Percentiles rank a stretch among this genome's conserved stretches.
phyloP scores from a whole-genome alignment of 2,888 invertebrate genomes.

The Hirtodrosophila alboralis region DNA sequence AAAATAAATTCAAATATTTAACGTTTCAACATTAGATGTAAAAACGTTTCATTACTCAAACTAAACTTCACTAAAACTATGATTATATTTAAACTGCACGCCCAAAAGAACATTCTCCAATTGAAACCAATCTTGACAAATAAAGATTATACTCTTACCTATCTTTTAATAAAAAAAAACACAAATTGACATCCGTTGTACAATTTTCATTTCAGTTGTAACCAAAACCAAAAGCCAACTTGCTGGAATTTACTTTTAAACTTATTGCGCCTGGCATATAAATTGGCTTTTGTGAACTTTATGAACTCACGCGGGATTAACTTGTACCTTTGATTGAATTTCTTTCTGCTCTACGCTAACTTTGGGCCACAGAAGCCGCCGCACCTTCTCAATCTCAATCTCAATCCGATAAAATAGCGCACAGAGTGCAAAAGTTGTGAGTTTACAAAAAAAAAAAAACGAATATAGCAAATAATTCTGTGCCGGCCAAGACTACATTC shows the following conservation, averaged over 20 bases:
- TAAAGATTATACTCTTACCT: neutral
- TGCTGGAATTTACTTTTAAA: conserved; percentile 28
- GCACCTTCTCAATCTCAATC: conserved; percentile 14
- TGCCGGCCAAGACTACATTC: conserved; percentile 42
- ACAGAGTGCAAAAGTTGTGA: conserved; percentile 36
- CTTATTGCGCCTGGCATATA: conserved; percentile 61
- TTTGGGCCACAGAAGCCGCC: conserved; percentile 31
- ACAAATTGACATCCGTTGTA: conserved; percentile 44
- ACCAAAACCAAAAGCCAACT: conserved; percentile 21
- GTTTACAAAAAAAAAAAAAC: conserved; percentile 7
- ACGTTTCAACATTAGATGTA: no score
- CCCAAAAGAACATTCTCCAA: neutral
- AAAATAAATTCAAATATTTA: no score
- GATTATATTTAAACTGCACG: neutral
- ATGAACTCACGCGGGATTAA: conserved; percentile 82
- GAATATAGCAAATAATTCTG: conserved; percentile 35
- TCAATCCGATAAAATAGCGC: conserved; percentile 71
- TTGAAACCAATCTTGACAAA: conserved; percentile 4
- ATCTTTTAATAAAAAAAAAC: conserved; percentile 21
- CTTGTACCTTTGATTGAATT: conserved; percentile 80
- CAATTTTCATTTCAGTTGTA: conserved; percentile 9
- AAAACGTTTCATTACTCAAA: no score
- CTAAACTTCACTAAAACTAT: no score
- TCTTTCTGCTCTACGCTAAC: conserved; percentile 56
- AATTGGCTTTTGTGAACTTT: conserved; percentile 78